Evolutionary conservation across 2,113 vertebrate genomes (phyloP).

Genomic region (Prunella fulvescens): DNA sequence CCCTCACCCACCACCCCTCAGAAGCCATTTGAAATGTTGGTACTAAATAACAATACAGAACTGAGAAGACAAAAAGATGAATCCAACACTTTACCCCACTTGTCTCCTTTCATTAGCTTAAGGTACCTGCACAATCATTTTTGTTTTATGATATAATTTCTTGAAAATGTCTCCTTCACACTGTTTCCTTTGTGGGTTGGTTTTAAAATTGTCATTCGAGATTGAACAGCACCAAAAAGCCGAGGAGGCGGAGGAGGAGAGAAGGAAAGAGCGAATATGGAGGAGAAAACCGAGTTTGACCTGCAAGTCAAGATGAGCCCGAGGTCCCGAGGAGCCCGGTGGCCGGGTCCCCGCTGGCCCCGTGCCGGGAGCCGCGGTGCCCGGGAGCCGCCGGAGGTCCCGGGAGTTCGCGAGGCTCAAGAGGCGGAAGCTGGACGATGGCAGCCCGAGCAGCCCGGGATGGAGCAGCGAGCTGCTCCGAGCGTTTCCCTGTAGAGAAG

Average conservation of each 20-base stretch:
- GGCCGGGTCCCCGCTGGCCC: not conserved
- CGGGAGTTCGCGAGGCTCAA: not conserved
- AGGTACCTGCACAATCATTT: not conserved
- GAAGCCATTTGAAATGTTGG: not conserved
- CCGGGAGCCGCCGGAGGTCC: not conserved
- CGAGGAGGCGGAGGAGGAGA: slow-evolving; percentile 27
- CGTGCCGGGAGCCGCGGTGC: not conserved
- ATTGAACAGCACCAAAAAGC: slow-evolving; percentile 16
- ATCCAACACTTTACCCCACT: not conserved
- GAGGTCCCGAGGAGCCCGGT: not conserved
- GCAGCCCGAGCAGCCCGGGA: not conserved
- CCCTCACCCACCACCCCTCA: not conserved
- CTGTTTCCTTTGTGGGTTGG: slow-evolving; percentile 15
- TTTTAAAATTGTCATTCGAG: slow-evolving; percentile 26
- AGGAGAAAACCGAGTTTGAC: slow-evolving; percentile 14
- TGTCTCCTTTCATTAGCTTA: not conserved
- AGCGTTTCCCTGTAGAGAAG: not conserved
- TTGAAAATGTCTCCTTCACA: not conserved
- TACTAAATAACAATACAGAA: not conserved
- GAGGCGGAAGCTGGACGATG: not conserved
- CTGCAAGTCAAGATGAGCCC: not conserved
- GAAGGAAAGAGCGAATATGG: slow-evolving; percentile 18
- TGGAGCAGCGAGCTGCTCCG: not conserved
- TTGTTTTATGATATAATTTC: not conserved
- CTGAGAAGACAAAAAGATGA: not conserved